These are phyloP conservation scores for Papilio polytes DNA, from an alignment of 1,140 invertebrate species.

Conservation along the genomic window DNA sequence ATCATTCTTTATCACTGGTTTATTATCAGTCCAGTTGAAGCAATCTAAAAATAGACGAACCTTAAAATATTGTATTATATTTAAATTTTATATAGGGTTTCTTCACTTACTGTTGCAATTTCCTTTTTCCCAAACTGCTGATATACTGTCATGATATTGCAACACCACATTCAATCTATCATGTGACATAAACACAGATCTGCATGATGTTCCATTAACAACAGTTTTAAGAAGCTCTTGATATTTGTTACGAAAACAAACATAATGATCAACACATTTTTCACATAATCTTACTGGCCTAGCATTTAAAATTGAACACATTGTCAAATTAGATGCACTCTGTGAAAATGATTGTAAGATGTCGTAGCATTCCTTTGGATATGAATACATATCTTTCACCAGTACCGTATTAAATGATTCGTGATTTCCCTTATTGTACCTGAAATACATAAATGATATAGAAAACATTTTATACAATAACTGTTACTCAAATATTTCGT, in stretches of 20 bases:
- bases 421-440: slow-evolving; percentile 45
- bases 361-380: slow-evolving; percentile 59
- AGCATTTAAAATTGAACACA: slow-evolving; percentile 83
- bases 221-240: slow-evolving; percentile 74
- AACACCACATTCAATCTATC: slow-evolving; percentile 84
- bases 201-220: slow-evolving; percentile 82
- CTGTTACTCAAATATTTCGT: background rate
- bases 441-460: slow-evolving; percentile 47
- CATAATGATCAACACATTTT: slow-evolving; percentile 82
- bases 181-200: slow-evolving; percentile 81
- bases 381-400: slow-evolving; percentile 35
- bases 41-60: slow-evolving; percentile 79
- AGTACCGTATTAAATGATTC: slow-evolving; percentile 36
- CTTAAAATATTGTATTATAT: slow-evolving; percentile 15
- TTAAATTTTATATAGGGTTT: background rate
- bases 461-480: background rate
- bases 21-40: slow-evolving; percentile 75
- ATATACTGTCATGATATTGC: slow-evolving; percentile 79
- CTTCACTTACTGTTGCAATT: slow-evolving; percentile 83
- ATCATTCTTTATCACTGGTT: slow-evolving; percentile 75
- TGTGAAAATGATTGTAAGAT: slow-evolving; percentile 77
- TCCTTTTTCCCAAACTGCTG: slow-evolving; percentile 82
- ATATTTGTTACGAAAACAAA: slow-evolving; percentile 78
- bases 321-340: slow-evolving; percentile 80
- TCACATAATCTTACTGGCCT: slow-evolving; percentile 84